Base-by-base conservation (phyloP, 2,888 invertebrate genomes). In the Hyalella azteca region DNA sequence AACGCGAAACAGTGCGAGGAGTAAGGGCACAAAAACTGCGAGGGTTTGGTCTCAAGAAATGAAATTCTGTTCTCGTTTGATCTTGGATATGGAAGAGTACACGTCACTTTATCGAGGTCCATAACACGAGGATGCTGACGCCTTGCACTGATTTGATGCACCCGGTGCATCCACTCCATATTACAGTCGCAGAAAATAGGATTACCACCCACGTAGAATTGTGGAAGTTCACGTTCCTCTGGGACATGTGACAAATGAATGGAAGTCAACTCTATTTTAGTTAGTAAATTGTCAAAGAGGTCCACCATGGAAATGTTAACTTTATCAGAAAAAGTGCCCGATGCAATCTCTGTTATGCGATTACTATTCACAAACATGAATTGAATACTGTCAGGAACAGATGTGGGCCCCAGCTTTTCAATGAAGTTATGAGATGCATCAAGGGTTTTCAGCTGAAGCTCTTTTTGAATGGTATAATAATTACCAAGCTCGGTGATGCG, bases 361-460 rank as follows among this genome's bases (percentile, higher is more conserved):
- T 85, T 83, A 60, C 81, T 81, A 49, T 84, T 95, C 86, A 95
- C 90, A 89, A 95, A 95, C 86, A 96, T 90, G 86, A 94, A 89
- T 88, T 95, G 95, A 78, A 95, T 92, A 87, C 93, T 93, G 88
- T 94, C 93, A 50, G 96, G 95, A 85, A 96, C 92, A 50, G 94
- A 92, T 85, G 90, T 91, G 32, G 93, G 91, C 19, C 84, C 85
- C 19, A 87, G 80, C 78, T 91, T 92, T 13, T 86, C 85, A 86
- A 96, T 92, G 89, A 93, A 93, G 90, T 97, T 97, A 88, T 94
- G 95, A 88, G 95, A 95, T n/a, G 93, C 93, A 87, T 96, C 96
- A 85, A 96, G 89, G 73, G 94, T 95, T 89, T 94, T 93, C 80
- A 96, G 89, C 45, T 91, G 91, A 59, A 95, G 89, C 86, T 93